Percentiles rank a stretch among this genome's conserved stretches.
Conservation (phyloP, 2,113 vertebrate genomes). For the Sigmodon hispidus region DNA sequence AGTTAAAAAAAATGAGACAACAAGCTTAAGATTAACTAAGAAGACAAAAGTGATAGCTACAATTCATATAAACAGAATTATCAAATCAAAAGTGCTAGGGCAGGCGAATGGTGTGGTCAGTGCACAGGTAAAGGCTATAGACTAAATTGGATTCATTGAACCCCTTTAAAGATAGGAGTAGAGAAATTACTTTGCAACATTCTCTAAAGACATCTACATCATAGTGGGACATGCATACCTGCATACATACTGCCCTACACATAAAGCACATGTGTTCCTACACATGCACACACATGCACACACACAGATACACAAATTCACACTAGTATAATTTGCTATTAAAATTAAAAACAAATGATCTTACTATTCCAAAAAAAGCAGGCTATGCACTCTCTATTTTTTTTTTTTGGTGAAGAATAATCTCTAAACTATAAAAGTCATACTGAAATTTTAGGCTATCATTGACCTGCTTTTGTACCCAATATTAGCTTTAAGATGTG, state of each 20-base stretch:
- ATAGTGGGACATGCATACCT: not conserved
- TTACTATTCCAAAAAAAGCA: not conserved
- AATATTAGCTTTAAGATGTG: not conserved
- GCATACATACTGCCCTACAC: too few relatives aligned
- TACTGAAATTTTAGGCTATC: not conserved
- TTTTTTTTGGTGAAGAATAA: not conserved
- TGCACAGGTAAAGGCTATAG: not conserved
- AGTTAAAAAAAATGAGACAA: not conserved
- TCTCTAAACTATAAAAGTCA: not conserved
- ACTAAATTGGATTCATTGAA: too few relatives aligned
- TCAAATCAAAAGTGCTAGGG: not conserved
- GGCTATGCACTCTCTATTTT: not conserved
- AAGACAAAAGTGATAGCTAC: not conserved
- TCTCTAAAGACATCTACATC: not conserved
- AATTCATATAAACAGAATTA: not conserved
- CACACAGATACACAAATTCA: not conserved
- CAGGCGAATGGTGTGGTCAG: fast-evolving
- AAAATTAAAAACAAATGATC: not conserved
- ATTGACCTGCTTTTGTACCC: not conserved
- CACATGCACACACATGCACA: not conserved
- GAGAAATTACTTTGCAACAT: not conserved
- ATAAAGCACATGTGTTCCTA: not conserved
- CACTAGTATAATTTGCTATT: not conserved
- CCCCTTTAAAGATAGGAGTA: not conserved
- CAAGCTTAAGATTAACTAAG: not conserved